These are phyloP conservation scores for mouse (Mus musculus) DNA, from an alignment of 2,113 vertebrate genomes.

Conservation along the genomic window GRCm39 chr2:40899501-40900000, in stretches of 20 bases:
- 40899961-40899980: background rate
- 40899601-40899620: background rate
- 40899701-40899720: background rate
- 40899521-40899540: background rate
- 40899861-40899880: background rate
- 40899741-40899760: background rate
- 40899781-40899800: background rate
- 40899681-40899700: background rate
- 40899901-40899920: background rate
- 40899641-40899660: background rate
- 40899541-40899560: no score
- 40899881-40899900: no score
- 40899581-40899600: background rate
- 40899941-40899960: background rate
- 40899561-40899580: background rate
- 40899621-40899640: background rate
- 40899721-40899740: background rate
- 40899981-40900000: background rate
- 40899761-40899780: background rate
- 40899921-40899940: background rate
- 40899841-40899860: background rate
- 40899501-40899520: background rate
- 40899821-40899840: background rate
- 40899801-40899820: background rate
- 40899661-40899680: background rate